Base-by-base conservation (phyloP, 2,888 invertebrate genomes). In the Thumatha senex region DNA sequence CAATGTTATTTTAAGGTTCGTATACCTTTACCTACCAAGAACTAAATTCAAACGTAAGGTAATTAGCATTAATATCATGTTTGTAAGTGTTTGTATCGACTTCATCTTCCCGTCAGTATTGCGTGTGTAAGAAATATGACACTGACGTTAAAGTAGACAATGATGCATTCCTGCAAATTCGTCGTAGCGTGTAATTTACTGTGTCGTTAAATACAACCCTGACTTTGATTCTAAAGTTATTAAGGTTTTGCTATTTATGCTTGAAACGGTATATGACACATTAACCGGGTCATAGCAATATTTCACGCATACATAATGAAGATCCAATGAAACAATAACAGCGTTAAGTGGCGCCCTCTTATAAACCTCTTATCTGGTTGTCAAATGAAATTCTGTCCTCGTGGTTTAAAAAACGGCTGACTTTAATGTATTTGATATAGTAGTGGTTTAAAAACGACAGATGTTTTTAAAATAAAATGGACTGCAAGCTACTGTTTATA, bases 1-100 rank as follows among this genome's bases (percentile, higher is more conserved):
- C 82, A 89, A 90, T 90, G 89, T 82, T 88, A 84, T 86, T 84
- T 83, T 89, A 86, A 88, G 89, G 89, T 89, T 79, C 61, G 84
- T 78, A 49, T 34, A 44, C 40, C 57, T 57, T 59, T 57, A 71
- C 64, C 61, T 71, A 60, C 46, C 47, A 65, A 56, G 56, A 70
- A 62, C 18, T 67, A 64, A 59, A 60, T 59, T 56, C 58, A 70
- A 66, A 57, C 59, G 56, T 51, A 61, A 54, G 52, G 59, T 64
- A 31, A 15, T 46, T 8, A 30, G 31, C 33, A 38, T 35, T 44
- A 35, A 36, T 42, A 14, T 11, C 15, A 29, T 33, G 12, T 29
- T 34, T 24, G 11, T 18, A 7, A n/a, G n/a, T n/a, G 41, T 35
- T 11, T 14, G 34, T 40, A 39, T 39, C 39, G 18, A 39, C 11